Conservation (phyloP, 2,113 vertebrate genomes). For the Cryptoleucopteryx plumbea region DNA sequence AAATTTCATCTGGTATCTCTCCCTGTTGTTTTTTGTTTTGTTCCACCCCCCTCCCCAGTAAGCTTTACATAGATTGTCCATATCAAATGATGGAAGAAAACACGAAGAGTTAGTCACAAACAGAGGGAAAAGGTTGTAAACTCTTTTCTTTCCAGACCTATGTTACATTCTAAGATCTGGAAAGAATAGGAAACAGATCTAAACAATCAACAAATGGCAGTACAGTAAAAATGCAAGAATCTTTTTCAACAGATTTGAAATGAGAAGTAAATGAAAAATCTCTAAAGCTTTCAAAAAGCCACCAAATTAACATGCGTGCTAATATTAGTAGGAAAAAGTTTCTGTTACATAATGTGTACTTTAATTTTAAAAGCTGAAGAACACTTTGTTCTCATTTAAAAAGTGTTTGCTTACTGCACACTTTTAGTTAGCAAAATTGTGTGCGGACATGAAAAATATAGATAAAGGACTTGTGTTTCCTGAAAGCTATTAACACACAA, state of each 20-base stretch:
- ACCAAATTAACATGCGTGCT: not conserved
- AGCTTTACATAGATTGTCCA: not conserved
- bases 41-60: rapidly evolving
- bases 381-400: not conserved
- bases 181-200: not conserved
- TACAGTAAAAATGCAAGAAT: not conserved
- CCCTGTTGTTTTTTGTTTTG: not conserved
- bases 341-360: not conserved
- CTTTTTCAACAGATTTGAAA: not conserved
- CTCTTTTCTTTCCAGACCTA: not conserved
- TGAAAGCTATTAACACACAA: not conserved
- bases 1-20: not conserved
- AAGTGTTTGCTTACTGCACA: not conserved
- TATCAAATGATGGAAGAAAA: not conserved
- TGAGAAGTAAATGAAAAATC: not conserved
- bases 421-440: not conserved
- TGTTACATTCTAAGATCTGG: not conserved
- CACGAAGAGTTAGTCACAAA: not conserved
- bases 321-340: not conserved
- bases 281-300: not conserved
- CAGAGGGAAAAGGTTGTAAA: not conserved
- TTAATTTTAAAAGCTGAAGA: not conserved
- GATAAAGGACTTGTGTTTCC: not conserved
- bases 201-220: not conserved
- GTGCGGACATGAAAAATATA: not conserved